Percentiles rank a stretch among this genome's conserved stretches.
These are phyloP conservation scores for Cyclophora punctaria DNA, from an alignment of 2,888 invertebrate genomes.

Conservation along the genomic window DNA sequence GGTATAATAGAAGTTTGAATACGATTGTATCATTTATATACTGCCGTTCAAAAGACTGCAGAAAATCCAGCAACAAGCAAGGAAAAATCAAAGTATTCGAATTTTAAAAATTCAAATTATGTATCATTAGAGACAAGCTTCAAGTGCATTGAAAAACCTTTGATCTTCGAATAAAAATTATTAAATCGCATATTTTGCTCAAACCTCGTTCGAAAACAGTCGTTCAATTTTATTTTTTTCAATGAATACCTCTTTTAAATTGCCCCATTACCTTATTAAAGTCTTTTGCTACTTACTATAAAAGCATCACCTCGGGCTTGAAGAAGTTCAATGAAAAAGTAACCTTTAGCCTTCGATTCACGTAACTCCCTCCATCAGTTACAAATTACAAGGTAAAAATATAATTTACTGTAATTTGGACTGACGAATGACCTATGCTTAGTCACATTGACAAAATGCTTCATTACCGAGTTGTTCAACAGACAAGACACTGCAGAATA, in stretches of 20 bases:
- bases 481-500: neutral
- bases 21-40: too few species aligned
- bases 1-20: too few species aligned
- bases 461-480: too few species aligned
- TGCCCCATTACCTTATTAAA: neutral
- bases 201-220: neutral
- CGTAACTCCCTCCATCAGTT: neutral
- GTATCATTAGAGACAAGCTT: too few species aligned
- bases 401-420: slow-evolving; percentile 5
- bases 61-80: too few species aligned
- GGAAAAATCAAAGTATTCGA: too few species aligned
- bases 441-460: too few species aligned
- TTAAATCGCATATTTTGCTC: neutral
- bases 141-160: too few species aligned
- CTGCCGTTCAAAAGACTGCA: too few species aligned
- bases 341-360: too few species aligned
- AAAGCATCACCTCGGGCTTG: neutral
- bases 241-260: neutral
- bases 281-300: neutral
- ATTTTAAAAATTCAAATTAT: too few species aligned
- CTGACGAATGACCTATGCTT: too few species aligned
- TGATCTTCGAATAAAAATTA: slow-evolving; percentile 1
- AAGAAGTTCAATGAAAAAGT: neutral
- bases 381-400: slow-evolving; percentile 3
- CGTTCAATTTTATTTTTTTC: neutral